A percentile compares a stretch with the other conserved stretches of the same genome.
phyloP scores from a whole-genome alignment of 1,140 invertebrate genomes.

The Penaeus chinensis region DNA sequence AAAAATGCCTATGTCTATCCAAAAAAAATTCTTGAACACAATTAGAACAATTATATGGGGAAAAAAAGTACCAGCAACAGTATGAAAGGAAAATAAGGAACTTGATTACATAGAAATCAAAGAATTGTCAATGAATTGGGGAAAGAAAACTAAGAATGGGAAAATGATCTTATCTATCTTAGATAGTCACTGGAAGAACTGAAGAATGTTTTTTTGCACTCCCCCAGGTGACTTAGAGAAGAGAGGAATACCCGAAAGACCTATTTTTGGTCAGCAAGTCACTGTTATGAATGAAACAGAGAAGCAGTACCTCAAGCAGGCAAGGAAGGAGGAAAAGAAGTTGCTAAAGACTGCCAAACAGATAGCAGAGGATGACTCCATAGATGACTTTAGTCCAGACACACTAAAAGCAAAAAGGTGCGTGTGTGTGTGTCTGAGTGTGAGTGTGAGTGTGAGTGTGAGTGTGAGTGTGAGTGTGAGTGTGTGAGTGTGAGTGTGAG shows the following conservation, averaged over 20 bases:
- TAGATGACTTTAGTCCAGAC: conserved; percentile 64
- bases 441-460: too few species aligned
- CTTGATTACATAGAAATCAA: too few species aligned
- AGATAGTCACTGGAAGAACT: background rate
- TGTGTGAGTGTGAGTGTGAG: too few species aligned
- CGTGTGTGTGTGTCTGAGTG: background rate
- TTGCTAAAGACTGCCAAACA: conserved; percentile 74
- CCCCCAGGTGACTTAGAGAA: conserved; percentile 42
- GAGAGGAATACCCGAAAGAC: conserved; percentile 65
- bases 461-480: too few species aligned
- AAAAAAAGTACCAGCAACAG: too few species aligned
- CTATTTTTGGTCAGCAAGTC: conserved; percentile 79
- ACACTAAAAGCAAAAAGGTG: conserved; percentile 58
- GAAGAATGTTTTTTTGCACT: background rate
- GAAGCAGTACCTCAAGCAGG: conserved; percentile 82
- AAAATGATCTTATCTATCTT: too few species aligned
- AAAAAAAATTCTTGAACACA: too few species aligned
- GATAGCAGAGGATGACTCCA: conserved; percentile 65
- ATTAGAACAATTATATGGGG: too few species aligned
- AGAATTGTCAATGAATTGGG: too few species aligned
- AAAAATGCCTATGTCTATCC: too few species aligned
- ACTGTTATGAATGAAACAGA: conserved; percentile 87
- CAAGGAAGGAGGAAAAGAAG: conserved; percentile 90
- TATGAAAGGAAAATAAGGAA: too few species aligned
- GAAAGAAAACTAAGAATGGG: too few species aligned